These are phyloP conservation scores for Atractosteus spatula DNA, from an alignment of 2,113 vertebrate genomes.

Conservation along the genomic window DNA sequence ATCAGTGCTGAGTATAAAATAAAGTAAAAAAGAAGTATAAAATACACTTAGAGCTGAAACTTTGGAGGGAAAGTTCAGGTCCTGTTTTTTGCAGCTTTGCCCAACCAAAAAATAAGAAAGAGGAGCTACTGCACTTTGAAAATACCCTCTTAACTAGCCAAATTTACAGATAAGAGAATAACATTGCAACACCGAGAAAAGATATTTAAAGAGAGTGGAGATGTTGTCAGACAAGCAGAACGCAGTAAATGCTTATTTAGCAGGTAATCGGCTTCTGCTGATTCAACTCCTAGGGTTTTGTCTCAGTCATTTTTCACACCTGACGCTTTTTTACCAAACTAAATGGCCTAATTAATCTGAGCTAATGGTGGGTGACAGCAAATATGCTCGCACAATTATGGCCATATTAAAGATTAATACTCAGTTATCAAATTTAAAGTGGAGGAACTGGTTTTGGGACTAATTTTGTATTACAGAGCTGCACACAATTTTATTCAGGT, in stretches of 20 bases:
- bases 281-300: conserved; percentile 47
- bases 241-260: not conserved
- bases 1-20: too few species aligned
- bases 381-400: conserved; percentile 77
- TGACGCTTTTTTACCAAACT: conserved; percentile 69
- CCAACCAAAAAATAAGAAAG: not conserved
- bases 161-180: too few species aligned
- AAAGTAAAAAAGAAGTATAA: too few species aligned
- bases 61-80: too few species aligned
- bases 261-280: conserved; percentile 45
- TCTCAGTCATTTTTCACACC: conserved; percentile 59
- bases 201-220: too few species aligned
- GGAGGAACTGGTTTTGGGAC: conserved; percentile 46
- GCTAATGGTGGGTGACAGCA: conserved; percentile 76
- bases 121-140: not conserved
- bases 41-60: too few species aligned
- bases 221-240: too few species aligned
- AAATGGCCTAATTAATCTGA: conserved; percentile 76
- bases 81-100: too few species aligned
- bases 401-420: conserved; percentile 74
- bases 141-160: too few species aligned
- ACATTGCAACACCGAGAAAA: too few species aligned
- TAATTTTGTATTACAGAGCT: not conserved
- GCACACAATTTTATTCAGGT: conserved; percentile 4
- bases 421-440: conserved; percentile 63